These are phyloP conservation scores for Heliothis peltigera DNA, from an alignment of 2,888 invertebrate species.

Conservation along the genomic window DNA sequence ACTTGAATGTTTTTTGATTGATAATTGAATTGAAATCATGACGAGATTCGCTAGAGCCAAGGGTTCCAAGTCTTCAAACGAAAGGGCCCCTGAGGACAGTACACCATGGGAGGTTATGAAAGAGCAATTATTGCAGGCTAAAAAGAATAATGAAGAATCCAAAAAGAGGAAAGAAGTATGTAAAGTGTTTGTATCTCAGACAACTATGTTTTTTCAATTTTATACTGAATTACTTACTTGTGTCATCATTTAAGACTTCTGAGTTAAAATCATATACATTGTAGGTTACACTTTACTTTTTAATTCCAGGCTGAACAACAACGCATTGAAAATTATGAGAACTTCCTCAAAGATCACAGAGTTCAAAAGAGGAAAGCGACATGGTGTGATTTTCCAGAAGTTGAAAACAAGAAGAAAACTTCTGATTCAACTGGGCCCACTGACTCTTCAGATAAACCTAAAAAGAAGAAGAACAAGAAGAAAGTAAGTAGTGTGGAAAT, in stretches of 20 bases:
- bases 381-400: constrained; percentile 90
- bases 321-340: constrained; percentile 86
- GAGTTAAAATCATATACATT: too few species aligned
- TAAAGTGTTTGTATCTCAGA: neutral
- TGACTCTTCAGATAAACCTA: constrained; percentile 54
- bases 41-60: constrained; percentile 93
- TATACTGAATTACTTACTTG: too few species aligned
- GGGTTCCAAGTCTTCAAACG: constrained; percentile 94
- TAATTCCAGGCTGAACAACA: constrained; percentile 85
- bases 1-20: too few species aligned
- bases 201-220: too few species aligned
- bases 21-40: constrained; percentile 81
- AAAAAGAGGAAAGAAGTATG: constrained; percentile 80
- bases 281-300: neutral
- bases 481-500: constrained; percentile 22
- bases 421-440: constrained; percentile 23
- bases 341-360: constrained; percentile 87
- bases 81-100: constrained; percentile 91
- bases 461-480: constrained; percentile 66
- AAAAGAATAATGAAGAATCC: constrained; percentile 83
- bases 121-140: constrained; percentile 89
- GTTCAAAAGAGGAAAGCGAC: constrained; percentile 82
- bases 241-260: too few species aligned
- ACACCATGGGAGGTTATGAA: constrained; percentile 94
- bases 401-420: constrained; percentile 19